phyloP scores from a whole-genome alignment of 2,888 invertebrate species.

The Mythimna impura region DNA sequence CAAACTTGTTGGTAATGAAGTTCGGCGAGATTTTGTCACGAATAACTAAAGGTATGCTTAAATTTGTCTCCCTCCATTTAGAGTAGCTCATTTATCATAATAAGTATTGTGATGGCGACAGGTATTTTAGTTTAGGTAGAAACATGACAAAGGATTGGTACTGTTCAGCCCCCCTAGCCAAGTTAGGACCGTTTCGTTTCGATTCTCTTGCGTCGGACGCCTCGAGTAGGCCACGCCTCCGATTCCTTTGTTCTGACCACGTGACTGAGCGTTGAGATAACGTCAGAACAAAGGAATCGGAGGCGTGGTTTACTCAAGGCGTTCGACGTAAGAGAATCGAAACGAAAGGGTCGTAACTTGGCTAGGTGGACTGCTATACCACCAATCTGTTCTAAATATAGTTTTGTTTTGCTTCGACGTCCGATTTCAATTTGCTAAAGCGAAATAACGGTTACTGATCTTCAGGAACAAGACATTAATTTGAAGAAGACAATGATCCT shows the following conservation, averaged over 20 bases:
- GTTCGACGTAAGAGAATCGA: too few species aligned
- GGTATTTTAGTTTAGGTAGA: not conserved
- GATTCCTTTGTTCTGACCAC: too few species aligned
- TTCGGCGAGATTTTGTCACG: constrained; percentile 35
- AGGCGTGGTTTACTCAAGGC: too few species aligned
- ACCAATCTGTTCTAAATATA: not conserved
- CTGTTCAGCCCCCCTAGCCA: not conserved
- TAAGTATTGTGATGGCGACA: constrained; percentile 12
- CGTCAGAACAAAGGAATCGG: too few species aligned
- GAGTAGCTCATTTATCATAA: constrained; percentile 31
- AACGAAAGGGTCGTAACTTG: too few species aligned
- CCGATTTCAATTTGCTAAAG: not conserved
- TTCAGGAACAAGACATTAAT: too few species aligned
- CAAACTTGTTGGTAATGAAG: constrained; percentile 53
- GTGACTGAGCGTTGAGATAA: too few species aligned
- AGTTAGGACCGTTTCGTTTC: too few species aligned
- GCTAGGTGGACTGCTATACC: not conserved
- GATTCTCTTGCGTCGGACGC: too few species aligned
- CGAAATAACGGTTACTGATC: not conserved
- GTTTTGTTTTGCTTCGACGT: not conserved
- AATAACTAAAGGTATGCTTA: constrained; percentile 42
- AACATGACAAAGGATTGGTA: not conserved
- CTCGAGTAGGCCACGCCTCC: too few species aligned
- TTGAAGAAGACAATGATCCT: too few species aligned
- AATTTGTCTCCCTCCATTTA: constrained; percentile 33